Conservation (phyloP, 2,797 vertebrate genomes). For the Oreochromis grahami region DNA sequence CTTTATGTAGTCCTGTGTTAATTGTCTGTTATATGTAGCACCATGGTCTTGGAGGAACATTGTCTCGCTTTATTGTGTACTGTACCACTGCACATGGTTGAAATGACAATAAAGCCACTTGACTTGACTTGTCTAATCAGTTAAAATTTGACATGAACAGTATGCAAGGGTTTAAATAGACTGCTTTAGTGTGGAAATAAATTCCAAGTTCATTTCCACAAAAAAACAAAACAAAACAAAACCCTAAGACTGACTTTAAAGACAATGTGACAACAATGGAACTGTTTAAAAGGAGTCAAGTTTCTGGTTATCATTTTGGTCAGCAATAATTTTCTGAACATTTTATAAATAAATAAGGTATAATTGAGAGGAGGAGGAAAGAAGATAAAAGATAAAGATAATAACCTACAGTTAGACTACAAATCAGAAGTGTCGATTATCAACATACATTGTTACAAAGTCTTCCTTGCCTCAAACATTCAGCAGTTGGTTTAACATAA, state of each 20-base stretch:
- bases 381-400: fast-evolving
- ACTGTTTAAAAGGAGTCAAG: not conserved
- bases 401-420: not conserved
- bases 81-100: not conserved
- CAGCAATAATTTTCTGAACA: not conserved
- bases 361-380: not conserved
- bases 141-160: not conserved
- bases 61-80: not conserved
- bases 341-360: not conserved
- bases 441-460: not conserved
- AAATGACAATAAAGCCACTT: not conserved
- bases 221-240: fast-evolving
- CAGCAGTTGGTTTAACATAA: not conserved
- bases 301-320: not conserved
- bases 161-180: not conserved
- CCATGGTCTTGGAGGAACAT: not conserved
- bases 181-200: not conserved
- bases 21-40: not conserved
- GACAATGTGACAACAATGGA: not conserved
- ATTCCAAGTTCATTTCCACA: not conserved
- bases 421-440: not conserved
- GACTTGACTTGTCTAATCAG: not conserved
- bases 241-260: not conserved
- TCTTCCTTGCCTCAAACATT: not conserved
- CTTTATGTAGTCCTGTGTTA: not conserved